Evolutionary conservation across 2,113 vertebrate species (phyloP).

Genomic region (Pollimyrus isidori): DNA sequence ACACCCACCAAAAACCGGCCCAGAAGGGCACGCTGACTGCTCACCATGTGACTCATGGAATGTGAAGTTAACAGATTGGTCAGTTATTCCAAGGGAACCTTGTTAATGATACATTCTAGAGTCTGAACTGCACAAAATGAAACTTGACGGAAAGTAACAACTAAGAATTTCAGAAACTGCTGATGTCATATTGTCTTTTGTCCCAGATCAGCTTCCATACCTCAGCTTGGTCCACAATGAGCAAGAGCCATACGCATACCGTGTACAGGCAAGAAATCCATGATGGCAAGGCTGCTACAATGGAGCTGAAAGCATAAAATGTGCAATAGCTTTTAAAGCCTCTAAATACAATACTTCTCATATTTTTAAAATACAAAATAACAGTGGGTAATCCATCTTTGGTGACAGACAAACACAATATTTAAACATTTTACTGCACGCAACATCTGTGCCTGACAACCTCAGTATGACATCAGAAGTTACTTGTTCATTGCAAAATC

Average conservation of each 20-base stretch:
- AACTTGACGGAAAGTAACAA: not conserved
- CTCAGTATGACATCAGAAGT: not conserved
- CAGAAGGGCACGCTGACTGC: not conserved
- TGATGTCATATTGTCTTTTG: not conserved
- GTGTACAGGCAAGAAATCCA: slow-evolving; percentile 65
- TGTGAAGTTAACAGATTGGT: not conserved
- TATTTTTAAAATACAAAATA: not conserved
- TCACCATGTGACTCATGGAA: not conserved
- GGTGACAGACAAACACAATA: not conserved
- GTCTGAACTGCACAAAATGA: not conserved
- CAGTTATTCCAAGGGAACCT: not conserved
- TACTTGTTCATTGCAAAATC: not conserved
- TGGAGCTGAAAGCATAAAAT: not conserved
- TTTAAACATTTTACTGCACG: not conserved
- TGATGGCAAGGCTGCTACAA: slow-evolving; percentile 63
- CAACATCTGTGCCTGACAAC: not conserved
- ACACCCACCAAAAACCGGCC: not conserved
- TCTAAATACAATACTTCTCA: not conserved
- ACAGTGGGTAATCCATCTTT: not conserved
- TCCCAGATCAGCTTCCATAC: slow-evolving; percentile 50
- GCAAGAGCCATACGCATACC: slow-evolving; percentile 61
- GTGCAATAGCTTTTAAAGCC: not conserved
- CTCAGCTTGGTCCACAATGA: slow-evolving; percentile 68
- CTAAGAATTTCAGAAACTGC: not conserved
- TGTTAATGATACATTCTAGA: not conserved